Conservation (phyloP, 2,797 vertebrate genomes). For the Aeoliscus strigatus region DNA sequence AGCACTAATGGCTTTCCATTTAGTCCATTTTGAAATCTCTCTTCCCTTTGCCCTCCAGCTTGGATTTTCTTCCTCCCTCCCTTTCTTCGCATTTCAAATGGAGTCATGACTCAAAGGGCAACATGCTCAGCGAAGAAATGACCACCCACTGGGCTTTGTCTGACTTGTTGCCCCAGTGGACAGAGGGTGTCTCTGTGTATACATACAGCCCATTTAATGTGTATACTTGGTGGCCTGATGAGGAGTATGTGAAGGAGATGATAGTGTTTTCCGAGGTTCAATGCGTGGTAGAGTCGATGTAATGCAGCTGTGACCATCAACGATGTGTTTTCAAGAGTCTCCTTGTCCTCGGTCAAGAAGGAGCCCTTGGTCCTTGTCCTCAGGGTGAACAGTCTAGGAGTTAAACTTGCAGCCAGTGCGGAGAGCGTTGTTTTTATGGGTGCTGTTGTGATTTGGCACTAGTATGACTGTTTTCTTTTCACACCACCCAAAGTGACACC, state of each 20-base stretch:
- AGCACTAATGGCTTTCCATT: conserved; percentile 43
- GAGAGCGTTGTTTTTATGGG: conserved; percentile 16
- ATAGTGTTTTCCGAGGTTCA: not conserved
- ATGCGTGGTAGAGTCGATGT: conserved; percentile 6
- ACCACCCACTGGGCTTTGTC: conserved; percentile 64
- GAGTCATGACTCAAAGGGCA: conserved; percentile 49
- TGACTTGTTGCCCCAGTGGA: conserved; percentile 47
- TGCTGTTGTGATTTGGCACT: no score
- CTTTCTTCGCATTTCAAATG: conserved; percentile 31
- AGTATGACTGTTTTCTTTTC: conserved; percentile 11
- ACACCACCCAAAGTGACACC: conserved; percentile 7
- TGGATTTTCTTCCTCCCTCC: conserved; percentile 23
- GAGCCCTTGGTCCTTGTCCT: not conserved
- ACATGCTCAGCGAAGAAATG: conserved; percentile 47
- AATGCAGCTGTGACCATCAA: conserved; percentile 9
- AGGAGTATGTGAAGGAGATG: conserved; percentile 14
- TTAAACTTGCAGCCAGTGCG: conserved; percentile 1
- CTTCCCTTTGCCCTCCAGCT: conserved; percentile 32
- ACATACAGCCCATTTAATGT: not conserved
- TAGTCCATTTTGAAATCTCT: conserved; percentile 32
- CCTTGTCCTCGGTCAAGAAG: not conserved
- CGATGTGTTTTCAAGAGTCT: conserved; percentile 1
- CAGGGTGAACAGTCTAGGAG: conserved; percentile 7
- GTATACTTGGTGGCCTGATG: no score
- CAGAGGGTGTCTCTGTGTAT: conserved; percentile 33